phyloP scores from a whole-genome alignment of 2,113 vertebrate species.

The Coregonus clupeaformis region DNA sequence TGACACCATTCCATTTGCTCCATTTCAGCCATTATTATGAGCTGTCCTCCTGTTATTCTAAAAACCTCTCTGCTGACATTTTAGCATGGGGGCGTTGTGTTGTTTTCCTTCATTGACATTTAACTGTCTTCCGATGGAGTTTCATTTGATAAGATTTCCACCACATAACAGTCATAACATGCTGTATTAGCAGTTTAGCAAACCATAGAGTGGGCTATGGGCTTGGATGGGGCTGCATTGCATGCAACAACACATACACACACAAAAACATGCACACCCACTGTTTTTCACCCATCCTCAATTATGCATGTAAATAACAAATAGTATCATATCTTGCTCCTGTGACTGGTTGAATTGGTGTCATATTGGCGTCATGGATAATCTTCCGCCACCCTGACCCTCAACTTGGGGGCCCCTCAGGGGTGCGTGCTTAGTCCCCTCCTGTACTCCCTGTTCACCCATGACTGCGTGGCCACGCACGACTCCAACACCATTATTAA shows the following conservation, averaged over 20 bases:
- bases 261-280: conserved; percentile 7
- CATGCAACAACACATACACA: background rate
- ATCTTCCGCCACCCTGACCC: too few relatives aligned
- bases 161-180: conserved; percentile 30
- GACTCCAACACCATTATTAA: too few relatives aligned
- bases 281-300: too few relatives aligned
- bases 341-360: too few relatives aligned
- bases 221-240: conserved; percentile 28
- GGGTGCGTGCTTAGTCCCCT: too few relatives aligned
- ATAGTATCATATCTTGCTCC: too few relatives aligned
- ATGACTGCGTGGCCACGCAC: too few relatives aligned
- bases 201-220: conserved; percentile 35
- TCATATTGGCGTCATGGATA: too few relatives aligned
- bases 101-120: conserved; percentile 65
- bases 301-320: too few relatives aligned
- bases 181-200: conserved; percentile 26
- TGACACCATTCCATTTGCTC: background rate
- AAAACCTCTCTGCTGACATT: conserved; percentile 47
- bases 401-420: too few relatives aligned
- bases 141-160: conserved; percentile 53
- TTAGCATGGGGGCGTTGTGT: conserved; percentile 27
- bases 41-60: conserved; percentile 17
- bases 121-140: conserved; percentile 41
- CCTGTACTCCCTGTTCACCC: too few relatives aligned
- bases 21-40: too few relatives aligned